Evolutionary conservation across 2,888 invertebrate species (phyloP), one percentile per base, ranked within the genome.

Genomic region (Hipparchia sbordonii): DNA sequence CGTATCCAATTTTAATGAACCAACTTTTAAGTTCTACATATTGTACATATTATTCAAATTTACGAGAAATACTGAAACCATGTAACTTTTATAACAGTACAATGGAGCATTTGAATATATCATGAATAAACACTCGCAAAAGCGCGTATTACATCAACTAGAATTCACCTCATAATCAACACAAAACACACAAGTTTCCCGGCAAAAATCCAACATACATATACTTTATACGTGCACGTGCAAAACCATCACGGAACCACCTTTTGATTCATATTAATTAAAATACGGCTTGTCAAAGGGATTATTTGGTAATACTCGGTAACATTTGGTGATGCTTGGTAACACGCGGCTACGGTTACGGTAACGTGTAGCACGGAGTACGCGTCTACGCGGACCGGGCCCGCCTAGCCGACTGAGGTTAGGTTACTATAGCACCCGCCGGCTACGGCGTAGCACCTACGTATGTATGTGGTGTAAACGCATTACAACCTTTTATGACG

Each of bases 401-500:
- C 82, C 88, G 85, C 86, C 86, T 82, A 84, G 82, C 83, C 85
- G 86, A 92, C 91, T 92, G 90, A 84, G 80, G 92, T 92, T 90
- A 85, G 80, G 92, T 92, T 90, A 85, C 92, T 91, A 92, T 92
- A 91, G 92, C 89, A 89, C 82, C 91, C 89, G 89, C 81, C 89
- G 82, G 84, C 89, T 90, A 80, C 80, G 81, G 73, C 76, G 88
- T 89, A 88, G 79, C 66, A 82, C 84, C 85, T 86, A 85, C 85
- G 84, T 73, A 72, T 74, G 84, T 73, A 72, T 74, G 72, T 71
- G 62, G 67, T 75, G 69, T 33, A 72, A 72, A 73, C 69, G 73
- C 72, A 77, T 72, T 77, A 77, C 72, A 70, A 65, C 73, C 75
- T 73, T 78, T 77, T 78, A 77, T 76, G 77, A 79, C 71, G 75